Percentiles rank a stretch among this genome's conserved stretches.
Conservation (phyloP, 2,888 invertebrate species). For the Tetrapedia diversipes region DNA sequence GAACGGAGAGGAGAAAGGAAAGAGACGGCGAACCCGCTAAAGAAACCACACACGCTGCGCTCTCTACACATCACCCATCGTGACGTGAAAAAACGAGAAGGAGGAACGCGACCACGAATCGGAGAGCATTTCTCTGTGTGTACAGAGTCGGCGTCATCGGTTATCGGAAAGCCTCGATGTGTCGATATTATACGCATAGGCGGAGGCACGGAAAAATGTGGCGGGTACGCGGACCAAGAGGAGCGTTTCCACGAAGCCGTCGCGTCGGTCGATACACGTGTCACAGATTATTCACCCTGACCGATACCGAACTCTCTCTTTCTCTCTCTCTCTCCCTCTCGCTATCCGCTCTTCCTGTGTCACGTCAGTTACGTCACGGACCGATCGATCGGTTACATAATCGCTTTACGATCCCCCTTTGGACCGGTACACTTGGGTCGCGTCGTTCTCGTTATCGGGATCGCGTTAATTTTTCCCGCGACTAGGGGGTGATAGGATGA, state of each 20-base stretch:
- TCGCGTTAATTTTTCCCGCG: constrained; percentile 2
- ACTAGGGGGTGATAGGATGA: too few relatives aligned
- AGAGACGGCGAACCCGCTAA: neutral
- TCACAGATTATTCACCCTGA: constrained; percentile 55
- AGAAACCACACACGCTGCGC: too few relatives aligned
- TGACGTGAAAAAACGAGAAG: too few relatives aligned
- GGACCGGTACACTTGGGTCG: too few relatives aligned
- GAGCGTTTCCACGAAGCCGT: constrained; percentile 22
- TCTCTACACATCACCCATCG: too few relatives aligned
- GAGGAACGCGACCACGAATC: too few relatives aligned
- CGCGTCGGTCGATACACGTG: constrained; percentile 53
- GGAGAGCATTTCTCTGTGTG: neutral
- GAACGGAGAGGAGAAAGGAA: neutral
- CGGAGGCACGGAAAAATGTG: constrained; percentile 46
- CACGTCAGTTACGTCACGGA: constrained; percentile 23
- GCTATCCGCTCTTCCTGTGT: too few relatives aligned
- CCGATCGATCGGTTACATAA: constrained; percentile 38
- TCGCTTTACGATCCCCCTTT: constrained; percentile 9
- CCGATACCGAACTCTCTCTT: constrained; percentile 20
- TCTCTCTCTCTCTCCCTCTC: too few relatives aligned
- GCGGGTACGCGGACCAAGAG: constrained; percentile 13
- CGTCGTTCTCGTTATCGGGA: constrained; percentile 18
- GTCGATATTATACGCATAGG: constrained; percentile 25
- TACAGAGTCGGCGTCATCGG: constrained; percentile 62
- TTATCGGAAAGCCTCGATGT: constrained; percentile 59